Evolutionary conservation across 2,113 vertebrate species (phyloP), one percentile per base, ranked within the genome.

Genomic region (Cromileptes altivelis): DNA sequence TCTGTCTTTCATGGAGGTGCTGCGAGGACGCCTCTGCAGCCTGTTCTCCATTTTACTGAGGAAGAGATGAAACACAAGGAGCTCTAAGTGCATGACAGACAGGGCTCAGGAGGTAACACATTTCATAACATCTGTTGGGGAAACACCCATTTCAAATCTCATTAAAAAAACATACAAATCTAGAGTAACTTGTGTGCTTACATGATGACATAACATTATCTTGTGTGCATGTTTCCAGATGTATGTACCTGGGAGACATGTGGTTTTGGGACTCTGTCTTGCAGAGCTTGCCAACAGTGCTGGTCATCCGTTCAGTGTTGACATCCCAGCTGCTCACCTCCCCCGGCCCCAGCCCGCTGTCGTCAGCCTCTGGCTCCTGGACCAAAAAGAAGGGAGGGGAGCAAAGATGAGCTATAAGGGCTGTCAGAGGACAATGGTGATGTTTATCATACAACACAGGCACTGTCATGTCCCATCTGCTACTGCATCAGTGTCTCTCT

Each of bases 1-100:
- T 33, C 95, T 80, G 91, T 96, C 95, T 88, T 96, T 96, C 95
- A 96, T 94, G 53, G 95, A 95, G 60, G 95, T 96, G 87, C 95
- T 95, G 77, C 95, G 94, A 18, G 94, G 88, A 70, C 93, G 91
- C 47, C 94, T 92, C 62, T 89, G 94, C 49, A 95, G 87, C 81
- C 79, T 84, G 92, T 91, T 94, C 81, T 95, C 94, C 80, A 87
- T 77, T 92, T 95, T 96, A 75, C 95, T 95, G 88, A 27, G 72
- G 40, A 76, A 18, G 42, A 49, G 6, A 75, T 0, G 17, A 81
- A 75, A 80, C 12, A 47, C 6, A 64, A 67, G 21, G 1, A 58
- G 40, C 33, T 80, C n/a, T 84, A 80, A 67, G 70, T 25, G 61
- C 27, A 63, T 12, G 33, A 37, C 50, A 4, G 12, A 53, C 13